A percentile compares a stretch with the other conserved stretches of the same genome.
These are phyloP conservation scores for Trididemnum miniatum DNA, from an alignment of 23 tunicate species.

Conservation along the genomic window DNA sequence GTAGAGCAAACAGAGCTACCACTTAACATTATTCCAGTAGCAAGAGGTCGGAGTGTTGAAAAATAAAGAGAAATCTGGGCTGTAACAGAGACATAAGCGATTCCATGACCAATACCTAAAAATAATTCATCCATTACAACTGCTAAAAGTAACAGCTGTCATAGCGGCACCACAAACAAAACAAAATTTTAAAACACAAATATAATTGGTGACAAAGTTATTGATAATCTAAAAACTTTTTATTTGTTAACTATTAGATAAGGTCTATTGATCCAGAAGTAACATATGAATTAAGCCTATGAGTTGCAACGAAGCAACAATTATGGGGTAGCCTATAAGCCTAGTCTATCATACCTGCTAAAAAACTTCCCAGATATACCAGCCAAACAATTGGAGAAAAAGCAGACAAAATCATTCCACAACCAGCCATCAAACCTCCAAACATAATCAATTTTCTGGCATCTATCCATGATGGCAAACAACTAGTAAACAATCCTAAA, in stretches of 20 bases:
- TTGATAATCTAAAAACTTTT: no score
- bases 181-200: no score
- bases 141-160: no score
- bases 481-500: slow-evolving; percentile 29
- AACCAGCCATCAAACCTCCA: slow-evolving; percentile 40
- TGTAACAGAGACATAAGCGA: slow-evolving; percentile 16
- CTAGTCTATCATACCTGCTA: no score
- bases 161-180: no score
- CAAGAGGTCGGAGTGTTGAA: slow-evolving; percentile 35
- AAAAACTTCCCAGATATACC: slow-evolving; percentile 45
- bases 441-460: slow-evolving; percentile 42
- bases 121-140: no score
- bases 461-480: slow-evolving; percentile 21
- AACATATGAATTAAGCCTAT: no score
- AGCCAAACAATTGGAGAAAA: slow-evolving; percentile 31
- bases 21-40: slow-evolving; percentile 41
- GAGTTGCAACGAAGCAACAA: no score
- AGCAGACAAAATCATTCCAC: slow-evolving; percentile 40
- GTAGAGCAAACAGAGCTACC: slow-evolving; percentile 42
- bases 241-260: no score
- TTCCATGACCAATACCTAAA: slow-evolving; percentile 52
- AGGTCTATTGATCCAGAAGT: no score
- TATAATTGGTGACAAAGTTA: no score
- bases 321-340: no score
- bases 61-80: slow-evolving; percentile 55